Evolutionary conservation across 2,113 vertebrate genomes (phyloP), one percentile per base, ranked within the genome.

Genomic region (Antidorcas marsupialis): DNA sequence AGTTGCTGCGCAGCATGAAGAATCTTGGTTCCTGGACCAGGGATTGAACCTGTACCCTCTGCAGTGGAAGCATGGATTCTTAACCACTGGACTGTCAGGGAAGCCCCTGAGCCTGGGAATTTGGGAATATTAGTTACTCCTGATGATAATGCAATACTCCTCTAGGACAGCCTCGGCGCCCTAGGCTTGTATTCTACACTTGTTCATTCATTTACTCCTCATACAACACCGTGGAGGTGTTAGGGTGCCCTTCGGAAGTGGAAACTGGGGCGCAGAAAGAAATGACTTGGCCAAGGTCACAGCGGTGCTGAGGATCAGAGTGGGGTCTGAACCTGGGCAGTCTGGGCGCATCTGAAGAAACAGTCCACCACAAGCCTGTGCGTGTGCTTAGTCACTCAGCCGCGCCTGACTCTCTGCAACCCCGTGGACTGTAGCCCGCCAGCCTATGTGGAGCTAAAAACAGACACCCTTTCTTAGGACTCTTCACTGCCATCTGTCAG

Each of bases 121-220:
- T 88, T 67, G 92, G 47, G 55, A 13, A 45, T 36, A 52, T 5
- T 7, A 16, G 82, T 39, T 36, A 2, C 52, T 55, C 5, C 39
- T 52, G 43, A 25, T 50, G 16, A 28, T 14, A n/a, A 52, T 0
- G 27, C 50, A 12, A 12, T 2, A 2, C 36, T 33, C 45, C n/a
- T 23, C 64, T 15, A 21, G 67, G 64, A 17, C 5, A 0, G 76
- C 39, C 62, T 6, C 7, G 28, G 74, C 5, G 4, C 16, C 53
- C 4, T 15, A 9, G 55, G n/a, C 79, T 3, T 3, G 28, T 11
- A 25, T n/a, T 71, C 17, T 2, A 17, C 14, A 19, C 2, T 0
- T 9, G 8, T 43, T 33, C 9, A 13, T n/a, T 57, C 9, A 13
- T 30, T 57, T 74, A 28, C 13, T 16, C 67, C 50, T 76, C 28